A percentile compares a stretch with the other conserved stretches of the same genome.
These are phyloP conservation scores for Actenoides lindsayi DNA, from an alignment of 2,113 vertebrate genomes.

Conservation along the genomic window DNA sequence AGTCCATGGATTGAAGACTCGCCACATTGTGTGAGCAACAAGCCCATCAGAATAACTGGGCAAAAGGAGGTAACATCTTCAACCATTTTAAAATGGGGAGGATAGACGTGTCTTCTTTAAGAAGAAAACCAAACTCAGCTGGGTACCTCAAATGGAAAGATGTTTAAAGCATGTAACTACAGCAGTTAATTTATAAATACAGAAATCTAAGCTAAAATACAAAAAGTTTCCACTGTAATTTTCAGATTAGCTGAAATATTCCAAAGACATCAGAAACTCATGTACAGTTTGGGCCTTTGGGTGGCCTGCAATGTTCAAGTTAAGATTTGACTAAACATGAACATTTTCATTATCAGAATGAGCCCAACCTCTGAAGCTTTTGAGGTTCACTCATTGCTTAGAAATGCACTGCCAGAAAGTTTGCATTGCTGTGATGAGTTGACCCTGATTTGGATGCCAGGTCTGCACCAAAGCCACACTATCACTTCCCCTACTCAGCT, in stretches of 20 bases:
- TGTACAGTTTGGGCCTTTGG: neutral
- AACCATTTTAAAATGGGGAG: neutral
- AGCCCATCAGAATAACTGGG: neutral
- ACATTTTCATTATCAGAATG: neutral
- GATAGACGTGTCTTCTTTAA: neutral
- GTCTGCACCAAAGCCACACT: neutral
- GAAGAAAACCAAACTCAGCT: neutral
- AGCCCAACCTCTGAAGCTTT: neutral
- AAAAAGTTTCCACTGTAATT: neutral
- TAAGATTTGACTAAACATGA: neutral
- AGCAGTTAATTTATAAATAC: neutral
- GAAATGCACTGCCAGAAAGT: neutral
- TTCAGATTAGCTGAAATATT: neutral
- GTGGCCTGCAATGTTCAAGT: neutral
- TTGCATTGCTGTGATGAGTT: neutral
- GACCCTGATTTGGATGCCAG: neutral
- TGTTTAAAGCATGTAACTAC: fast-evolving
- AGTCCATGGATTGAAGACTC: neutral
- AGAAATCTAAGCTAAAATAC: neutral
- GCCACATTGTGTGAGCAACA: neutral
- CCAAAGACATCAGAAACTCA: neutral
- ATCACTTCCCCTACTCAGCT: neutral
- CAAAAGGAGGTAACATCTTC: neutral
- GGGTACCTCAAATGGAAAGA: neutral
- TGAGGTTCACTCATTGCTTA: neutral